Conservation (phyloP, 2,888 invertebrate species). For the Aleiodes leptofemur region DNA sequence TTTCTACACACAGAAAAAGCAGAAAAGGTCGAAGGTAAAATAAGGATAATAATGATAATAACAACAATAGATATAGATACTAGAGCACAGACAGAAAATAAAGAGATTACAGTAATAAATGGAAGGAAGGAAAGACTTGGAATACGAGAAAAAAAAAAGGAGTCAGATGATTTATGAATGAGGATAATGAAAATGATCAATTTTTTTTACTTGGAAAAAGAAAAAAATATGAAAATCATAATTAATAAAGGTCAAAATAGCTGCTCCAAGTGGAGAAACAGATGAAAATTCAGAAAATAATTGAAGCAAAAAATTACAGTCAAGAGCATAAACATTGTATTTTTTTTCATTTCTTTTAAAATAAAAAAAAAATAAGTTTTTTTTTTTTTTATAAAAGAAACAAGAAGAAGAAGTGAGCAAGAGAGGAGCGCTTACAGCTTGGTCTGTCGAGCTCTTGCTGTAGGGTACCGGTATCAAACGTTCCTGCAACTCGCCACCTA, state of each 20-base stretch:
- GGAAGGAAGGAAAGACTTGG: background rate
- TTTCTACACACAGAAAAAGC: constrained; percentile 27
- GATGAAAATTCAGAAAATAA: constrained; percentile 30
- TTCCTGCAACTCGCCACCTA: constrained; percentile 99
- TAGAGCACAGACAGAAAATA: constrained; percentile 25
- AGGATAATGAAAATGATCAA: background rate
- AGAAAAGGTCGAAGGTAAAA: constrained; percentile 12
- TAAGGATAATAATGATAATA: background rate
- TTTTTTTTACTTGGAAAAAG: background rate
- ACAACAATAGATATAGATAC: constrained; percentile 10
- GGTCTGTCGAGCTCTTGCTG: constrained; percentile 99
- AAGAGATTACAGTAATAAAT: constrained; percentile 12
- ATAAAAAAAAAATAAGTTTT: constrained; percentile 38
- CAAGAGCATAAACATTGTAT: constrained; percentile 51
- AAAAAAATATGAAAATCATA: constrained; percentile 10
- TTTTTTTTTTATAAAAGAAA: constrained; percentile 56
- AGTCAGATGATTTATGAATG: background rate
- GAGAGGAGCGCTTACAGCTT: constrained; percentile 94
- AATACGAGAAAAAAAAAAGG: background rate
- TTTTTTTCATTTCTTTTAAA: constrained; percentile 39
- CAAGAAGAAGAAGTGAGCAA: constrained; percentile 77
- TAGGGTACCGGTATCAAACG: constrained; percentile 99
- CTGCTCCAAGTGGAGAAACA: constrained; percentile 43
- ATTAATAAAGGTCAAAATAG: constrained; percentile 9
- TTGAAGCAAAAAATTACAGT: constrained; percentile 50